Percentiles rank a stretch among this genome's conserved stretches.
These are phyloP conservation scores for Alca torda DNA, from an alignment of 2,797 vertebrate species.

Conservation along the genomic window DNA sequence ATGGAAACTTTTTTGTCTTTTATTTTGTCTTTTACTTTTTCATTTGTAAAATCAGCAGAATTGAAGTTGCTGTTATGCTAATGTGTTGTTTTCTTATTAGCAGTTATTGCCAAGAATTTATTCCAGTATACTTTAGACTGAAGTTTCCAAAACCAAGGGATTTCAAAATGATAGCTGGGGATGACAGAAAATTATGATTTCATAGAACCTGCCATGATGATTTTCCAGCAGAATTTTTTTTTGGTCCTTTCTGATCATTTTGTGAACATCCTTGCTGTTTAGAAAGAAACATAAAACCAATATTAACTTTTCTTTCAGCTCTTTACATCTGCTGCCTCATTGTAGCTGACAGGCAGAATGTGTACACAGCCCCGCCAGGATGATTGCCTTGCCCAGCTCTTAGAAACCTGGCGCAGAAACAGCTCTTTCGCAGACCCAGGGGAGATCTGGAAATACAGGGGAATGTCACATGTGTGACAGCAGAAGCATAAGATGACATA, in stretches of 20 bases:
- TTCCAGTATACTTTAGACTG: background rate
- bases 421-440: background rate
- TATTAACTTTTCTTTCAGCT: background rate
- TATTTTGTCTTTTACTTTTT: background rate
- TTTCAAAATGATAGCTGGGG: background rate
- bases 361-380: background rate
- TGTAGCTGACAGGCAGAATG: background rate
- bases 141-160: background rate
- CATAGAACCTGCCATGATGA: background rate
- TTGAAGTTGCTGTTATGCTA: background rate
- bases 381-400: background rate
- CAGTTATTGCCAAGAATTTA: background rate
- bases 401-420: background rate
- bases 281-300: background rate
- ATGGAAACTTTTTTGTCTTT: background rate
- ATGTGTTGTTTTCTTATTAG: background rate
- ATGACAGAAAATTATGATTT: background rate
- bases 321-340: background rate
- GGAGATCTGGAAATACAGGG: background rate
- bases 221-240: background rate
- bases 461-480: background rate
- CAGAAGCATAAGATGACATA: background rate
- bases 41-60: background rate
- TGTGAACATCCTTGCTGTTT: background rate
- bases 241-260: background rate